A percentile compares a stretch with the other conserved stretches of the same genome.
Conservation (phyloP, 2,888 invertebrate species). For the Mythimna vitellina region DNA sequence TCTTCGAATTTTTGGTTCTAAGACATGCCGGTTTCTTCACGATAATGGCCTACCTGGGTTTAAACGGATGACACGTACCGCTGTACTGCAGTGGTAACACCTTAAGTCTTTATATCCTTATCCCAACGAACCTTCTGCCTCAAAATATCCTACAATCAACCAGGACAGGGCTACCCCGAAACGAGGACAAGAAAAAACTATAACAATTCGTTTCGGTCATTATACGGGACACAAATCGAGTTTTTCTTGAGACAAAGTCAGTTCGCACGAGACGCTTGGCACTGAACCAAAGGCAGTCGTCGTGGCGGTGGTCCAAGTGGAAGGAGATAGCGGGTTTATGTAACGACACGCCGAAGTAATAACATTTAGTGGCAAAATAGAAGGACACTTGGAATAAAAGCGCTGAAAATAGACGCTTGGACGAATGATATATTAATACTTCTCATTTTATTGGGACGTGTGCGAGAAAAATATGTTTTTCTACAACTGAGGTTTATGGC, state of each 20-base stretch:
- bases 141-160: constrained; percentile 11
- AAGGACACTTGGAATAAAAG: constrained; percentile 54
- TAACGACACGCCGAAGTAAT: constrained; percentile 40
- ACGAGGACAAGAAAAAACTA: constrained; percentile 71
- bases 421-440: constrained; percentile 30
- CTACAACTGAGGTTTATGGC: constrained; percentile 12
- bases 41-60: too few species aligned
- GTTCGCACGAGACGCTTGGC: constrained; percentile 76
- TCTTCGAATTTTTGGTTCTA: too few species aligned
- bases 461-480: constrained; percentile 43
- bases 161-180: constrained; percentile 53
- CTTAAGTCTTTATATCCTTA: neutral
- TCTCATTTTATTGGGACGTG: constrained; percentile 39
- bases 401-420: constrained; percentile 34
- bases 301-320: constrained; percentile 56
- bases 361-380: constrained; percentile 55
- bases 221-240: constrained; percentile 81
- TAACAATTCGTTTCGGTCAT: constrained; percentile 77
- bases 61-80: too few species aligned
- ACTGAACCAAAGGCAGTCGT: constrained; percentile 70
- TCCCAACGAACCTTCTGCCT: constrained; percentile 19
- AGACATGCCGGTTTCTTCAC: too few species aligned
- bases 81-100: too few species aligned
- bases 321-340: constrained; percentile 51
- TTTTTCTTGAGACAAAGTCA: constrained; percentile 78